phyloP scores from a whole-genome alignment of 2,113 vertebrate species.

The Cottus gobio region DNA sequence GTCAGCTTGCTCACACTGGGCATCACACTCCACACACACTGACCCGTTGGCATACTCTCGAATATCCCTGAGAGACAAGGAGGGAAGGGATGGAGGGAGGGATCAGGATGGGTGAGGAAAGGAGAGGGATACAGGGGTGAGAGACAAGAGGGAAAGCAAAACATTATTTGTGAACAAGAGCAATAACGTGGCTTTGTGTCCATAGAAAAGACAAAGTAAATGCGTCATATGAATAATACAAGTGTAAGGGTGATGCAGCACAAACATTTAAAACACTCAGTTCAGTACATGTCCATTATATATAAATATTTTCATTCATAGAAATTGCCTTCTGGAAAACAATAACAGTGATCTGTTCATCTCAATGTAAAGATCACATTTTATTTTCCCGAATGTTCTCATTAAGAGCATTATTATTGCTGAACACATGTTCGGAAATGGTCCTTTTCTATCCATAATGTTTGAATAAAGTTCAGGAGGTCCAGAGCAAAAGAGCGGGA shows the following conservation, averaged over 20 bases:
- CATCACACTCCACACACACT: conserved; percentile 93
- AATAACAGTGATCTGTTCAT: background rate
- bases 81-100: conserved; percentile 26
- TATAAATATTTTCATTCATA: background rate
- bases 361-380: background rate
- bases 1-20: conserved; percentile 94
- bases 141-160: conserved; percentile 16
- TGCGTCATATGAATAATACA: background rate
- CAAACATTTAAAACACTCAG: background rate
- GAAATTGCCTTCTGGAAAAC: background rate
- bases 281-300: background rate
- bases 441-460: background rate
- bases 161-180: conserved; percentile 3
- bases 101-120: conserved; percentile 14
- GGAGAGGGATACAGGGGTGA: conserved; percentile 9
- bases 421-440: conserved; percentile 11
- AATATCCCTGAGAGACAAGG: conserved; percentile 86
- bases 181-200: background rate
- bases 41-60: conserved; percentile 95
- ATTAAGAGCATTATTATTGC: background rate
- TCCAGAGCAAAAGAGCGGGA: conserved; percentile 9
- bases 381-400: background rate
- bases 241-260: background rate
- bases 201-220: background rate
- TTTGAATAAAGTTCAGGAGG: background rate